A percentile compares a stretch with the other conserved stretches of the same genome.
These are phyloP conservation scores for Pseudopodoces humilis DNA, from an alignment of 2,113 vertebrate species.

Conservation along the genomic window DNA sequence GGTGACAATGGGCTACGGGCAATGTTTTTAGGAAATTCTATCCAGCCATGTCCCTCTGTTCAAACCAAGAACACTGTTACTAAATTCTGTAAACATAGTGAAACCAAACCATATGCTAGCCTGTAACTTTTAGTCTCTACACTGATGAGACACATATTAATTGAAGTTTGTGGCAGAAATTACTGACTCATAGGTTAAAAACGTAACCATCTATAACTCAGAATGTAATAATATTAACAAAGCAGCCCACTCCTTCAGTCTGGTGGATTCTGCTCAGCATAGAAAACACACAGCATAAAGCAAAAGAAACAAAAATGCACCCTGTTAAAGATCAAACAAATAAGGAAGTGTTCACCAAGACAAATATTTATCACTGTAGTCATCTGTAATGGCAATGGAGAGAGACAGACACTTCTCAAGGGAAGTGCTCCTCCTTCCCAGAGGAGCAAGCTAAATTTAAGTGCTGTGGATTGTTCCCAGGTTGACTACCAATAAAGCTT, in stretches of 20 bases:
- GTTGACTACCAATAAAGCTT: slow-evolving; percentile 2
- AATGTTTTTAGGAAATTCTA: not conserved
- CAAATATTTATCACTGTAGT: slow-evolving; percentile 38
- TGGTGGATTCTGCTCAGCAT: not conserved
- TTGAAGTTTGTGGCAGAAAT: not conserved
- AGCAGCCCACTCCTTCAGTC: not conserved
- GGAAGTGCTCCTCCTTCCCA: too few species aligned
- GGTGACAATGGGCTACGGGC: not conserved
- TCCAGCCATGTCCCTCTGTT: not conserved
- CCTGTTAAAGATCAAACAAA: slow-evolving; percentile 10
- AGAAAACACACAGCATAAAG: not conserved
- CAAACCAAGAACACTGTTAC: not conserved
- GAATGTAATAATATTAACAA: not conserved
- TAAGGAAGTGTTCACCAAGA: not conserved
- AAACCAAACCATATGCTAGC: not conserved
- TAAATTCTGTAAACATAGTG: not conserved
- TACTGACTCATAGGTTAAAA: slow-evolving; percentile 9
- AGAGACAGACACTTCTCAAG: not conserved
- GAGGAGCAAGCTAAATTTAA: not conserved
- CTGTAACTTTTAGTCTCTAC: not conserved
- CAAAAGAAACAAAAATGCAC: not conserved
- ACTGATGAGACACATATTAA: not conserved
- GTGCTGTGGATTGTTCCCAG: not conserved
- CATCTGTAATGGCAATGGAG: not conserved
- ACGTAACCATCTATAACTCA: not conserved